A percentile compares a stretch with the other conserved stretches of the same genome.
phyloP scores from a whole-genome alignment of 2,113 vertebrate genomes.

The Pithys albifrons region DNA sequence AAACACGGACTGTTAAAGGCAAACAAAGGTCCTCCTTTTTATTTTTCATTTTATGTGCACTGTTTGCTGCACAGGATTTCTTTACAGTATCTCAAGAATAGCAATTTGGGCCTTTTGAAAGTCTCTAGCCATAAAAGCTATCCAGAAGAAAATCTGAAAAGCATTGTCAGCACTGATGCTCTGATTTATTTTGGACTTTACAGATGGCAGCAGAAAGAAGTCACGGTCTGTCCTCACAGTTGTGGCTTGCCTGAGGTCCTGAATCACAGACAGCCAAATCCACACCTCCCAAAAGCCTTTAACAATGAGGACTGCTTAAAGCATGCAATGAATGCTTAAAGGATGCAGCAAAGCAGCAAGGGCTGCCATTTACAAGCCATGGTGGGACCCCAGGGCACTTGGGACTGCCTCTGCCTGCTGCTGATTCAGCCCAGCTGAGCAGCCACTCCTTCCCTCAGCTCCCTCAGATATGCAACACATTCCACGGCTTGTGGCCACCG shows the following conservation, averaged over 20 bases:
- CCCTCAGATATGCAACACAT: rapidly evolving
- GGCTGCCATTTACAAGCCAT: rapidly evolving
- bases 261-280: not conserved
- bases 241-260: not conserved
- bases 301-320: not conserved
- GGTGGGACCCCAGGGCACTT: not conserved
- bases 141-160: not conserved
- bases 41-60: not conserved
- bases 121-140: not conserved
- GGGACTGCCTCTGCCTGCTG: not conserved
- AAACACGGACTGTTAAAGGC: slow-evolving; percentile 15
- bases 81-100: not conserved
- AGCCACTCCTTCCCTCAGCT: not conserved
- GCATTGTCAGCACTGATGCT: not conserved
- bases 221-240: rapidly evolving
- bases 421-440: not conserved
- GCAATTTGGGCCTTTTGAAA: not conserved
- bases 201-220: not conserved
- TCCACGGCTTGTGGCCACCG: not conserved
- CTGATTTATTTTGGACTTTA: not conserved
- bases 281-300: not conserved
- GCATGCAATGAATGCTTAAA: not conserved
- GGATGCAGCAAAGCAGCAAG: not conserved
- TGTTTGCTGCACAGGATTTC: not conserved
- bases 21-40: slow-evolving; percentile 30